Evolutionary conservation across 2,888 invertebrate species (phyloP), one percentile per base, ranked within the genome.

Genomic region (Cyrtodaria siliqua): DNA sequence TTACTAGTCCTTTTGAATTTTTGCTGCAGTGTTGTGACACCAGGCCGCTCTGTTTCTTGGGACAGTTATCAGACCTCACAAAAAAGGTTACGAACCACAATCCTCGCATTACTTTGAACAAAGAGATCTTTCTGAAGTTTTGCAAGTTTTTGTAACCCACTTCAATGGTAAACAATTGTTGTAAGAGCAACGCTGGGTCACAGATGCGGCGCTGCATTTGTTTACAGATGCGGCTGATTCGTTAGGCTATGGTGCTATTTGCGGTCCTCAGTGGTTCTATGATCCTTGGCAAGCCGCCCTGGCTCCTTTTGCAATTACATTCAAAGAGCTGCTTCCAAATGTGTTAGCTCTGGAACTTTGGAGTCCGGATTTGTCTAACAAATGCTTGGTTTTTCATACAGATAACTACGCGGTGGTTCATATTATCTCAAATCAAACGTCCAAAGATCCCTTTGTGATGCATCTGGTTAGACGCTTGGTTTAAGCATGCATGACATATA

Each of bases 301-400:
- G 47, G 14, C 29, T 23, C 14, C 3, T 18, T 47, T 44, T 23
- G n/a, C 64, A 29, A 82, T 79, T 9, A 56, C 78, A 18, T 63
- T 72, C 49, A 75, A 75, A 49, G 79, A 79, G 26, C 57, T 79
- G 9, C 69, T 76, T 14, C 79, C n/a, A 72, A 4, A 79, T 79
- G 66, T 73, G 16, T 16, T 82, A 9, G 61, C 82, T 8, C 29
- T 82, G 14, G 70, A 82, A 56, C 40, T 73, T 2, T 76, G 73
- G 78, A 67, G 64, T 2, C 8, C 20, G 6, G 12, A 2, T 8
- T 23, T 76, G n/a, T 12, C 2, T 1, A 67, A 73, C 29, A 44
- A 42, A 14, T 71, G 75, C 38, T 50, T 70, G 18, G 26, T 66
- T 12, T 55, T 78, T 24, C 61, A 71, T 29, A 42, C 72, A 3